Evolutionary conservation across 1,140 invertebrate genomes (phyloP), one percentile per base, ranked within the genome.

Genomic region (Lineus longissimus): DNA sequence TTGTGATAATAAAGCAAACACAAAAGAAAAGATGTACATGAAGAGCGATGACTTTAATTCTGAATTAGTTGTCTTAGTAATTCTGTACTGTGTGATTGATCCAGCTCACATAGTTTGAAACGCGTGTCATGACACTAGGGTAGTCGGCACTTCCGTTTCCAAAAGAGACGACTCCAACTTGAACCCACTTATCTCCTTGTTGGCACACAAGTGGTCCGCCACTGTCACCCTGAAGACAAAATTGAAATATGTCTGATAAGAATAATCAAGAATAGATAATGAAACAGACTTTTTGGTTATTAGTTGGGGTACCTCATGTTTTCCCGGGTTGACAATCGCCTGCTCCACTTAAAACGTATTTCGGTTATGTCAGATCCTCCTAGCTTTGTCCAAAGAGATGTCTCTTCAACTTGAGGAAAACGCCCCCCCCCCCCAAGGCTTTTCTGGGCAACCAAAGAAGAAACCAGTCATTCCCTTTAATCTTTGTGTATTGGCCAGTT

Each of bases 121-220:
- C 73, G 19, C 69, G 51, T 13, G 77, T 79, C 47, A 78, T 79
- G 1, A 77, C 77, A 7, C 69, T 75, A 1, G 77, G 78, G 31
- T 61, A 73, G 19, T 66, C 64, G 6, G 78, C 77, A 0, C 55
- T 60, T 41, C 60, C 59, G 40, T 72, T 74, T 2, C 73, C 72
- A 64, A 78, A 79, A 13, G 76, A 77, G 1, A 74, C 75, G 7
- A 81, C 64, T 1, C 78, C 78, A 17, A 74, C 76, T 55, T 78
- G 75, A 7, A 72, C 59, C 65, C 69, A 75, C 4, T 65, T 66
- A 13, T 63, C 40, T 11, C 51, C 29, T 7, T 58, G 61, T 17
- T 60, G 59, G 59, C 77, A 79, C 6, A 74, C 71, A 27, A 79
- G 58, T 0, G 78, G 77, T 27, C 78, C 76, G 36, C 78, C 78